Evolutionary conservation across 2,888 invertebrate species (phyloP).

Genomic region (Nipponacmea schrenckii): DNA sequence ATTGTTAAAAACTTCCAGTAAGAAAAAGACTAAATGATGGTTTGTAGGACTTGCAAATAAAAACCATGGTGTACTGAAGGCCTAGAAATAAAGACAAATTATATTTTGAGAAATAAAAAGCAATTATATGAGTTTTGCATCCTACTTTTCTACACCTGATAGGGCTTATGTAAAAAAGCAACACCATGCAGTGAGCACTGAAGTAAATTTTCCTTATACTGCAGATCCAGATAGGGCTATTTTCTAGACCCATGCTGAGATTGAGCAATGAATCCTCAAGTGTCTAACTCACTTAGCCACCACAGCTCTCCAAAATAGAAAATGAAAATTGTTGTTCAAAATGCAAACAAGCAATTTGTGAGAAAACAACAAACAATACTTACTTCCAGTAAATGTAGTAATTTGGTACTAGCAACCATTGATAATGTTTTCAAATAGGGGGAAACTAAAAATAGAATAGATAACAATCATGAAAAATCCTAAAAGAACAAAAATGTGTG

Average conservation of each 20-base stretch:
- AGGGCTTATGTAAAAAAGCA: not conserved
- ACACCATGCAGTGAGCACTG: too few species aligned
- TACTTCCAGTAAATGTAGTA: constrained; percentile 90
- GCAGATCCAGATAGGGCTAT: too few species aligned
- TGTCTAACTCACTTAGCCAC: too few species aligned
- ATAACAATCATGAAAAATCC: constrained; percentile 13
- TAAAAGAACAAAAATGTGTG: too few species aligned
- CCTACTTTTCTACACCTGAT: too few species aligned
- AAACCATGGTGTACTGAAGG: constrained; percentile 99
- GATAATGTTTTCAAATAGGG: constrained; percentile 98
- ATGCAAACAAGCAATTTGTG: too few species aligned
- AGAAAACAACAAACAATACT: constrained; percentile 13
- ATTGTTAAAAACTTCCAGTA: constrained; percentile 99
- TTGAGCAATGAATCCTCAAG: too few species aligned
- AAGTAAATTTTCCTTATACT: too few species aligned
- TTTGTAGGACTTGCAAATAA: constrained; percentile 94
- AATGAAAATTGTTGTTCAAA: too few species aligned
- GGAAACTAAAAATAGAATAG: constrained; percentile 77
- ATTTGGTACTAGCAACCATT: constrained; percentile 98
- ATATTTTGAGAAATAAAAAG: not conserved
- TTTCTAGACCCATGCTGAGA: too few species aligned
- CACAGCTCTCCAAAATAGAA: too few species aligned
- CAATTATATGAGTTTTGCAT: too few species aligned
- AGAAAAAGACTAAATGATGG: constrained; percentile 97
- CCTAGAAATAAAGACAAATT: constrained; percentile 67